Evolutionary conservation across 2,888 invertebrate species (phyloP).

Genomic region (Acleris holmiana): DNA sequence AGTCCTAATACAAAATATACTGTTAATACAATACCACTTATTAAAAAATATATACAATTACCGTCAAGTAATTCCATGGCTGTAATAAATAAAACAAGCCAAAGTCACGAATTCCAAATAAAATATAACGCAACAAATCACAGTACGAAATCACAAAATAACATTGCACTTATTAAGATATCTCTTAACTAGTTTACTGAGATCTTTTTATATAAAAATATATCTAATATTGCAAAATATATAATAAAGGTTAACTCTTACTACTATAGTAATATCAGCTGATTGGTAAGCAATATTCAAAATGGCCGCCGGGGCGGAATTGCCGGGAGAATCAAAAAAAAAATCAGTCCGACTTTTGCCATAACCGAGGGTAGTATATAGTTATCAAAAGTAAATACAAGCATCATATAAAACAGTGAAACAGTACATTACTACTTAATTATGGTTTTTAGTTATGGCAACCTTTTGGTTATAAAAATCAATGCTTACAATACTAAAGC

Average conservation of each 20-base stretch:
- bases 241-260: constrained; percentile 65
- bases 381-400: constrained; percentile 72
- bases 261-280: constrained; percentile 69
- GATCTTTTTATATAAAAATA: constrained; percentile 74
- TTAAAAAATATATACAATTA: constrained; percentile 51
- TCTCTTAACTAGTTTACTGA: constrained; percentile 59
- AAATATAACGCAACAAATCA: constrained; percentile 65
- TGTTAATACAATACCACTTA: constrained; percentile 31
- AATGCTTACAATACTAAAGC: constrained; percentile 71
- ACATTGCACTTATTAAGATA: constrained; percentile 45
- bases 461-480: constrained; percentile 58
- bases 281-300: constrained; percentile 75
- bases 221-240: constrained; percentile 73
- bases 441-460: constrained; percentile 56
- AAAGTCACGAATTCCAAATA: constrained; percentile 48
- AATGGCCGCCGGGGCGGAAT: constrained; percentile 58
- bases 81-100: constrained; percentile 43
- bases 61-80: constrained; percentile 41
- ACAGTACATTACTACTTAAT: constrained; percentile 39
- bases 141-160: constrained; percentile 69
- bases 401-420: constrained; percentile 50
- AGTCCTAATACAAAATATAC: constrained; percentile 13
- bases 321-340: constrained; percentile 63
- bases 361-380: constrained; percentile 54
- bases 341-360: constrained; percentile 51